These are phyloP conservation scores for Dromiciops gliroides DNA, from an alignment of 2,113 vertebrate species.

Conservation along the genomic window DNA sequence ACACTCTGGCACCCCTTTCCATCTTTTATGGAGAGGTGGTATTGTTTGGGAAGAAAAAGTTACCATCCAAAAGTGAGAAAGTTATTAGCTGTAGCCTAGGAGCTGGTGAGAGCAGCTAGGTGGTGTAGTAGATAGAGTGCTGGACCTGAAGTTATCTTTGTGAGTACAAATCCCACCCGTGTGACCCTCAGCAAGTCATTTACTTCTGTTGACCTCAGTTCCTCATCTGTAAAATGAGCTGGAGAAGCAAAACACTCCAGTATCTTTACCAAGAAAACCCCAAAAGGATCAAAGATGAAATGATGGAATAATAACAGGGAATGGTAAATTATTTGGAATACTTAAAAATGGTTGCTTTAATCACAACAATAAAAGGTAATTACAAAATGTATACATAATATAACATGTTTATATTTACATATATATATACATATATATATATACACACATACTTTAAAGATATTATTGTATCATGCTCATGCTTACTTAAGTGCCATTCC, in stretches of 20 bases:
- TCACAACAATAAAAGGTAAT: constrained; percentile 70
- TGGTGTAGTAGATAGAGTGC: not conserved
- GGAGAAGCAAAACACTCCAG: no score
- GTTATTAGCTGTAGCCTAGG: constrained; percentile 59
- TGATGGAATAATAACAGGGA: not conserved
- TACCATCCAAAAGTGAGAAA: constrained; percentile 45
- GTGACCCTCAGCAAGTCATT: not conserved
- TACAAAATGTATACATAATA: constrained; percentile 80
- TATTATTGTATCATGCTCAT: constrained; percentile 74
- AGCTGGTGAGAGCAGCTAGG: not conserved
- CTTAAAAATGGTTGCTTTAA: constrained; percentile 73
- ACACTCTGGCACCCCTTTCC: constrained; percentile 12
- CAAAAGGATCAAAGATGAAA: not conserved
- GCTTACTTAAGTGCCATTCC: constrained; percentile 80
- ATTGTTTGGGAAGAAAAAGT: constrained; percentile 15
- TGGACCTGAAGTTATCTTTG: not conserved
- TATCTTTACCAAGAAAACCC: not conserved
- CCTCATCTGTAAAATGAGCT: no score
- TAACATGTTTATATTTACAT: no score
- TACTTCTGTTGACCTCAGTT: not conserved
- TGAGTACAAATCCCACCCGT: not conserved
- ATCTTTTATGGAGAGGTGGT: constrained; percentile 37
- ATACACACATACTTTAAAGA: constrained; percentile 75
- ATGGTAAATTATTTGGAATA: constrained; percentile 65
- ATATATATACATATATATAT: no score